A percentile compares a stretch with the other conserved stretches of the same genome.
Conservation (phyloP, 2,888 invertebrate genomes). For the Eurytoma californica region DNA sequence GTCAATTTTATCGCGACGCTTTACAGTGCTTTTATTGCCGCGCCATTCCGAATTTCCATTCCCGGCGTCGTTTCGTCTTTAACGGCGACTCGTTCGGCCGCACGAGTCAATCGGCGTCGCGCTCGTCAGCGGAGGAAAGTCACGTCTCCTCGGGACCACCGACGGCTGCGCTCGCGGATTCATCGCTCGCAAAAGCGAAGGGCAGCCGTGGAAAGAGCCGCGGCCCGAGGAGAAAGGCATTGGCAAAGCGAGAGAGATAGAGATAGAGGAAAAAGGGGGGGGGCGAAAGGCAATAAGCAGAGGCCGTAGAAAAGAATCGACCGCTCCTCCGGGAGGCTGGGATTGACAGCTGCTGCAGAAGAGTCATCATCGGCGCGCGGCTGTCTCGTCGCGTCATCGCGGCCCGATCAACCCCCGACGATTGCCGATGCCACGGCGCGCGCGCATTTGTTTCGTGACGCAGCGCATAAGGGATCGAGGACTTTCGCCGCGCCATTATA, state of each 20-base stretch:
- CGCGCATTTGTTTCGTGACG: conserved; percentile 74
- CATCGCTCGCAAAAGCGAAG: conserved; percentile 29
- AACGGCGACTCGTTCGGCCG: no score
- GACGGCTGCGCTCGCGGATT: conserved; percentile 1
- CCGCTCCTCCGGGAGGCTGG: conserved; percentile 20
- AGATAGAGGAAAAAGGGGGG: conserved; percentile 4
- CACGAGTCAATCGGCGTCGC: no score
- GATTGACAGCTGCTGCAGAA: conserved; percentile 71
- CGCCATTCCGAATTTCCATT: no score
- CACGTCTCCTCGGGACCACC: no score
- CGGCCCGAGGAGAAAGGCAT: no score
- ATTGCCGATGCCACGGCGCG: conserved; percentile 47
- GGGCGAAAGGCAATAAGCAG: conserved; percentile 1
- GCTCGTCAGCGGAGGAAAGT: no score
- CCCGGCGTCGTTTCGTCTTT: no score
- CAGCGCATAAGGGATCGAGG: conserved; percentile 61
- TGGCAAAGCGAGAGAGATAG: neutral
- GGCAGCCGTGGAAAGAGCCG: neutral
- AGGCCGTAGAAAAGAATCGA: neutral
- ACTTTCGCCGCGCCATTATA: conserved; percentile 21
- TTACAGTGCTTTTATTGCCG: no score
- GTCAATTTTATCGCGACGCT: no score
- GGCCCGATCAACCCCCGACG: conserved; percentile 54
- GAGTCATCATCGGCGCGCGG: conserved; percentile 67
- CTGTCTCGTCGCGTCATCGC: conserved; percentile 63